Base-by-base conservation (phyloP, 2,797 vertebrate genomes). In the Arnoldichthys spilopterus region DNA sequence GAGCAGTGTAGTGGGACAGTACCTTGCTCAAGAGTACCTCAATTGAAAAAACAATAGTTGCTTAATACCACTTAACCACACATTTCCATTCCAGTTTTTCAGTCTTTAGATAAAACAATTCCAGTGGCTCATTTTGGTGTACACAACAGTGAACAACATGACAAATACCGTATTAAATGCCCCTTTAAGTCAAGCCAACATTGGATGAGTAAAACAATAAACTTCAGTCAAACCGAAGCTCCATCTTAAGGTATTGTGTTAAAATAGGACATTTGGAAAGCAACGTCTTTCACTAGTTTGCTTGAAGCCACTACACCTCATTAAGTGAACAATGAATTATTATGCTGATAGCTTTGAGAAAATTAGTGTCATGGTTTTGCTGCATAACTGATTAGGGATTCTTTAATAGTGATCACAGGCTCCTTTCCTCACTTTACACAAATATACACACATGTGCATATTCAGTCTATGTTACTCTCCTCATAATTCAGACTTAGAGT, bases 341-440 rank as follows among this genome's bases (percentile, higher is more conserved):
- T 54, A 70, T 45, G 15, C 13, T 63, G 54, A 61, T 68, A 68
- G 63, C 47, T 22, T 22, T 51, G 24, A 43, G 22, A 43, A 20
- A 53, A 74, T 70, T 53, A 63, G 18, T 4, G 49, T 51, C 7
- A 79, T 61, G 16, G 24, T 30, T 54, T 63, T 53, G 54, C 18
- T 18, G 71, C 34, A 18, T 61, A 53, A 74, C 56, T 74, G 67
- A 2, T 59, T 61, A 68, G 51, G n/a, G 34, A 74, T 73, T 67
- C 1, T 18, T 56, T 67, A 66, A 79, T 47, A 51, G 20, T 20
- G 18, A 70, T 51, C 30, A n/a, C 26, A 32, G 47, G 28, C 34
- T 66, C 18, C 54, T 63, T 64, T 54, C 53, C 37, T 49, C n/a
- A 47, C 9, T 67, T 15, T 49, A 40, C 43, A 49, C 28, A 58